Conservation (phyloP, 2,797 vertebrate genomes). For the Paratrypauchen microcephalus region DNA sequence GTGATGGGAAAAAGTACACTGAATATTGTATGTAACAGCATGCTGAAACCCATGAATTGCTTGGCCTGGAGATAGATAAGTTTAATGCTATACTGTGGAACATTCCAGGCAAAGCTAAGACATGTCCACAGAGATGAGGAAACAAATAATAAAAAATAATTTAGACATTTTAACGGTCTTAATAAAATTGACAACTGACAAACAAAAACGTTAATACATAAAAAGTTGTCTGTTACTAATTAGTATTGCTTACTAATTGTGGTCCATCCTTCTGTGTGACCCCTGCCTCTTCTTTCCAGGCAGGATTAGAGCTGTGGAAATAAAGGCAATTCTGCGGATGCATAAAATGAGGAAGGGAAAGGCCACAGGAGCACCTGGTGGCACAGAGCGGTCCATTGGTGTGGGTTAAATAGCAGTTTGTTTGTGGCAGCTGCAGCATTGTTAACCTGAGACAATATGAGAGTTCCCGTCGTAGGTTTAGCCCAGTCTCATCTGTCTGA, state of each 20-base stretch:
- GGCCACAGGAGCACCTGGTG: conserved; percentile 73
- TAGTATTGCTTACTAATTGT: neutral
- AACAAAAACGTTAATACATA: neutral
- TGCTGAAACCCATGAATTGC: too few species aligned
- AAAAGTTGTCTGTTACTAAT: too few species aligned
- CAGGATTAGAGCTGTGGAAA: conserved; percentile 62
- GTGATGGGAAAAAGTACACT: too few species aligned
- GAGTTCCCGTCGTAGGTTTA: conserved; percentile 68
- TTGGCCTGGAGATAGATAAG: neutral
- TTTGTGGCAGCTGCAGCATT: conserved; percentile 78
- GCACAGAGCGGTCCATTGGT: conserved; percentile 68
- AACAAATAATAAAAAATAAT: neutral
- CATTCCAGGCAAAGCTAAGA: too few species aligned
- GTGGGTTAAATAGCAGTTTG: conserved; percentile 73
- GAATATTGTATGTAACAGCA: too few species aligned
- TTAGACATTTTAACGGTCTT: neutral
- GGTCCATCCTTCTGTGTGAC: conserved; percentile 43
- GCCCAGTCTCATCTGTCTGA: conserved; percentile 46
- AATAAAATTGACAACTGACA: too few species aligned
- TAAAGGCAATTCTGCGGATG: conserved; percentile 74
- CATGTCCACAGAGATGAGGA: too few species aligned
- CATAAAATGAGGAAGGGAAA: conserved; percentile 75
- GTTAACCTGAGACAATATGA: conserved; percentile 77
- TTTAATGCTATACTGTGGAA: too few species aligned
- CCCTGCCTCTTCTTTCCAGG: conserved; percentile 28